Conservation (phyloP, 2,113 vertebrate species). For the Pygoscelis adeliae region DNA sequence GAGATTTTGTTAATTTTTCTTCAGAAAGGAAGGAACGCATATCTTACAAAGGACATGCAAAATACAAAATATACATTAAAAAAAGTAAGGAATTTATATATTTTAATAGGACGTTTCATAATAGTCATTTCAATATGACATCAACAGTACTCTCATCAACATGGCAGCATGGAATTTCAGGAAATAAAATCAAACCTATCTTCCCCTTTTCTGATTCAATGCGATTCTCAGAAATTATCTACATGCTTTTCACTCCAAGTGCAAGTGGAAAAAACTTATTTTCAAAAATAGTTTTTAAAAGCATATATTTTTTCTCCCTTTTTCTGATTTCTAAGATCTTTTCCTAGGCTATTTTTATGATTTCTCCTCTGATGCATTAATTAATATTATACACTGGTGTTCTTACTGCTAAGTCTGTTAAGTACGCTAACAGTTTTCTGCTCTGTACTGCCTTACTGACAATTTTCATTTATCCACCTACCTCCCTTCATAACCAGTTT, state of each 20-base stretch:
- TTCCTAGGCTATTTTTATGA: background rate
- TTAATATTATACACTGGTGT: background rate
- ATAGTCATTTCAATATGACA: background rate
- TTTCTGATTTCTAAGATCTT: background rate
- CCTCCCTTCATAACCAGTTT: background rate
- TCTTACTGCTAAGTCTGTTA: background rate
- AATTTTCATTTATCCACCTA: background rate
- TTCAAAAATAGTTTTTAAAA: background rate
- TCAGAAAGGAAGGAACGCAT: accelerated
- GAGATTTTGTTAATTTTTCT: background rate
- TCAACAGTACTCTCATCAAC: background rate
- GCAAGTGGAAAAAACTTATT: background rate
- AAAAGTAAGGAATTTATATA: accelerated
- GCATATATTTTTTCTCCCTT: background rate
- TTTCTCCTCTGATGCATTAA: background rate
- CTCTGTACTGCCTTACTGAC: accelerated
- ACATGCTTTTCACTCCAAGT: background rate
- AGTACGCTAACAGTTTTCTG: background rate
- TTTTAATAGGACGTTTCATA: background rate
- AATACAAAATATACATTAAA: background rate
- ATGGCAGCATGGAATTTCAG: background rate
- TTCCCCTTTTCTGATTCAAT: background rate
- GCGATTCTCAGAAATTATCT: background rate
- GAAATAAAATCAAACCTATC: background rate
- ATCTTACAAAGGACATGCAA: accelerated